These are phyloP conservation scores for Camponotus vicinus DNA, from an alignment of 1,140 invertebrate species.

Conservation along the genomic window DNA sequence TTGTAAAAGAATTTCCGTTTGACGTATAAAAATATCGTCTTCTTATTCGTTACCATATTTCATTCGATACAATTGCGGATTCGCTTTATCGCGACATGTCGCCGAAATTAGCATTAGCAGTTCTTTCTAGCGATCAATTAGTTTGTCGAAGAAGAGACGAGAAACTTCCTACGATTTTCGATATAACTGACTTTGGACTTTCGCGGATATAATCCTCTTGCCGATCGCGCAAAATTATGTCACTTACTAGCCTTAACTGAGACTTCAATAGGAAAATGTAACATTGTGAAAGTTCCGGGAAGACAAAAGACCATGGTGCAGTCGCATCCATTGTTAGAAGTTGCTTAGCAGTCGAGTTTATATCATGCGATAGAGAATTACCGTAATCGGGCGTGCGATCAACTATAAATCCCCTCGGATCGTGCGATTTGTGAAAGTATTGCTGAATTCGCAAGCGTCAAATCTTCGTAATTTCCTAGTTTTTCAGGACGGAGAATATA, in stretches of 20 bases:
- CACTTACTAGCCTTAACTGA: conserved; percentile 52
- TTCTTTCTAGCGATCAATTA: conserved; percentile 35
- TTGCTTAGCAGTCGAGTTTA: conserved; percentile 52
- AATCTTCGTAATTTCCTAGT: conserved; percentile 36
- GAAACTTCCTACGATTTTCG: conserved; percentile 1
- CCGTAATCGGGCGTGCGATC: conserved; percentile 50
- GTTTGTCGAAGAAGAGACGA: not conserved
- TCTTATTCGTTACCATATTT: not conserved
- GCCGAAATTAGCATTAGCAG: not conserved
- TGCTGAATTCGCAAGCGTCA: not conserved
- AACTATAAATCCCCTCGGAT: conserved; percentile 30
- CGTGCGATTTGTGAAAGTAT: conserved; percentile 41
- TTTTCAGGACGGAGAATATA: conserved; percentile 1
- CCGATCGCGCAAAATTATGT: conserved; percentile 68
- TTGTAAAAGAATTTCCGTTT: conserved; percentile 49
- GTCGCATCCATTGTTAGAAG: conserved; percentile 47
- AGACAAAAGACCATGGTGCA: conserved; percentile 50
- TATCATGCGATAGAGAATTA: conserved; percentile 51
- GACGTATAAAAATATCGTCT: conserved; percentile 24
- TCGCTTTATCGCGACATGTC: not conserved
- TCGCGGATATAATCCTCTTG: conserved; percentile 52
- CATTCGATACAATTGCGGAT: not conserved
- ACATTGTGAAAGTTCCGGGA: conserved; percentile 56
- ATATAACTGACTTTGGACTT: conserved; percentile 47
- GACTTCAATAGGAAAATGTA: conserved; percentile 56